A percentile compares a stretch with the other conserved stretches of the same genome.
phyloP scores from a whole-genome alignment of 2,888 invertebrate genomes.

The Patella ulyssiponensis region DNA sequence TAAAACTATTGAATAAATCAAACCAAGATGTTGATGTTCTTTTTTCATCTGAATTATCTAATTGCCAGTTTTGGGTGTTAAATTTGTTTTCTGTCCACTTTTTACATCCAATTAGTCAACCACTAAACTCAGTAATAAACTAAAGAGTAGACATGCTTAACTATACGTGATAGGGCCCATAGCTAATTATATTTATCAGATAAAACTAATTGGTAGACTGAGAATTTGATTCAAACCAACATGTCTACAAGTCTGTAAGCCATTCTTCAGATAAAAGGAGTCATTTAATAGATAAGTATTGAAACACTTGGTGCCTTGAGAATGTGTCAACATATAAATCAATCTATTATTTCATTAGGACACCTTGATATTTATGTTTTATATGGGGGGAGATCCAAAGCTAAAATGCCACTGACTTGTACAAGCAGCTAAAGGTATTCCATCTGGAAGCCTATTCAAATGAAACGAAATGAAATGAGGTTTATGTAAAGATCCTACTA shows the following conservation, averaged over 20 bases:
- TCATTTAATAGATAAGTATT: background rate
- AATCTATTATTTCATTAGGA: background rate
- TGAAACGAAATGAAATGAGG: too few species aligned
- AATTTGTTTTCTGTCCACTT: background rate
- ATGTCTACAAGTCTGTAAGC: background rate
- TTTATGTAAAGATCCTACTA: too few species aligned
- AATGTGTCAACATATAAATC: conserved; percentile 8
- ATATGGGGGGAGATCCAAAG: too few species aligned
- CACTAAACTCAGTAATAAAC: background rate
- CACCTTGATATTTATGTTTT: too few species aligned
- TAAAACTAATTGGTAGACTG: background rate
- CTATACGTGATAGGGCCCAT: background rate
- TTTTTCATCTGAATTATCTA: background rate
- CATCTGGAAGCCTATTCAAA: too few species aligned
- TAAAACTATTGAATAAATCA: too few species aligned
- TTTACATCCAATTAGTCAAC: background rate
- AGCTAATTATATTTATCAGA: conserved; percentile 9
- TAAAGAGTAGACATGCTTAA: background rate
- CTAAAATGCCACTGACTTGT: too few species aligned
- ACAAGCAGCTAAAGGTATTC: too few species aligned
- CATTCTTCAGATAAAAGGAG: background rate
- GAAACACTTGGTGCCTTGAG: background rate
- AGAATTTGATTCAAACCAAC: conserved; percentile 4
- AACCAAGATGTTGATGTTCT: too few species aligned
- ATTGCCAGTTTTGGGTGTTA: background rate